Percentiles rank a stretch among this genome's conserved stretches.
Evolutionary conservation across 2,113 vertebrate species (phyloP).

Genomic region (Phalacrocorax carbo): DNA sequence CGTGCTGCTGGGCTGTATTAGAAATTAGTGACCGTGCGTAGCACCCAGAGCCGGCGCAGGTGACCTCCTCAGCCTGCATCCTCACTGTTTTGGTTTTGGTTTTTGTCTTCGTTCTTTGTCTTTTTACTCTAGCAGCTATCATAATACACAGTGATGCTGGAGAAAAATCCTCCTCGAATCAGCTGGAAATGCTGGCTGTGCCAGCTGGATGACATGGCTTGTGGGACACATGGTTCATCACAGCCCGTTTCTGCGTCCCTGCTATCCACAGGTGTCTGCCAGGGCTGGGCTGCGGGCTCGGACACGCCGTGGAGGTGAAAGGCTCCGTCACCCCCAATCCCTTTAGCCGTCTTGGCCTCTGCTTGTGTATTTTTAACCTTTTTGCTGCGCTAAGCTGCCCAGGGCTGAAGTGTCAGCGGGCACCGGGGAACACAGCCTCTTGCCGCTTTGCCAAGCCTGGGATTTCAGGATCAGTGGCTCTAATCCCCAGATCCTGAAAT

Average conservation of each 20-base stretch:
- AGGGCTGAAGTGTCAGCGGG: conserved; percentile 32
- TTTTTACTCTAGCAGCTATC: background rate
- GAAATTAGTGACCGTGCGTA: background rate
- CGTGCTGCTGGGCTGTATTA: background rate
- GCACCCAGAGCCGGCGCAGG: no score
- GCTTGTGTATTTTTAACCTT: conserved; percentile 68
- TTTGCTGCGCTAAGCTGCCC: conserved; percentile 62
- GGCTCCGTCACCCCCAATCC: conserved; percentile 35
- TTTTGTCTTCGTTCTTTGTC: background rate
- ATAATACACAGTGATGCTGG: background rate
- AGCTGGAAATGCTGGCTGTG: background rate
- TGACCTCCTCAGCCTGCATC: background rate
- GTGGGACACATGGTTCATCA: background rate
- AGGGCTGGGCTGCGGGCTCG: rapidly evolving
- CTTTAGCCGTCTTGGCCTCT: conserved; percentile 43
- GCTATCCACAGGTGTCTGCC: background rate
- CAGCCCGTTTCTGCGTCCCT: rapidly evolving
- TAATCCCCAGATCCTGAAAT: conserved; percentile 38
- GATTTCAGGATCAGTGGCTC: conserved; percentile 56
- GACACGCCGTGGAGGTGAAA: background rate
- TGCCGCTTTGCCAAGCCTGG: background rate
- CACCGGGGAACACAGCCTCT: background rate
- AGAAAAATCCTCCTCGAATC: background rate
- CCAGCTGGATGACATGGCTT: background rate
- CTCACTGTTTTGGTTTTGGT: background rate